Base-by-base conservation (phyloP, 2,888 invertebrate genomes). In the Sipunculus nudus region DNA sequence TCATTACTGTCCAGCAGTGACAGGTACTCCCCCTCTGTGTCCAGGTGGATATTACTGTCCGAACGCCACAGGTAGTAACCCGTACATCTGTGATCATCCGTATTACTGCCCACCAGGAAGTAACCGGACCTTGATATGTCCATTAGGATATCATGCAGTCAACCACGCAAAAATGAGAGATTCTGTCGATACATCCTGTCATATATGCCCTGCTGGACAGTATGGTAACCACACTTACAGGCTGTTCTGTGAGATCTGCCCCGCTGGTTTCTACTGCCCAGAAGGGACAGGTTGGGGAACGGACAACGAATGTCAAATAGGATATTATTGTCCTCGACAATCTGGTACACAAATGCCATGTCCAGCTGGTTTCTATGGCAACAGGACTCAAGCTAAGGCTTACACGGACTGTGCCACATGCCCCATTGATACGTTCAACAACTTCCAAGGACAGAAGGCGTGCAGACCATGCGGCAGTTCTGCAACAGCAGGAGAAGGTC, bases 251-350 rank as follows among this genome's bases (percentile, higher is more conserved):
- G 65, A 71, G 28, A 59, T 72, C 0, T 81, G 81, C 53, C 80
- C 80, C 5, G 74, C 74, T 16, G 81, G 81, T 5, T 81, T 75
- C 65, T 81, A 78, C 70, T 81, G 81, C 58, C 80, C 80, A 2
- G 73, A 53, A 25, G 79, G 77, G 8, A 77, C 77, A 2, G 73
- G 73, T 2, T 65, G 77, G 60, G 74, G 75, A 21, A 68, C 72
- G 29, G 61, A 66, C 19, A 70, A 77, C 52, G 72, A 72, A 1
- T 79, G 79, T 57, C 65, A 67, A 3, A 61, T 68, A 21, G 78
- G 79, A 2, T 71, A 71, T 19, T 78, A 77, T 50, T 78, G 78
- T 50, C 38, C 38, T 16, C 13, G 38, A 38, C 13, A n/a, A 38
- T 38, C 38, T 16, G 38, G 38, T 13, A n/a, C 13, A 38, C 13